Percentiles rank a stretch among this genome's conserved stretches.
phyloP scores from a whole-genome alignment of 1,140 invertebrate genomes.

The Rhopalosiphum padi region DNA sequence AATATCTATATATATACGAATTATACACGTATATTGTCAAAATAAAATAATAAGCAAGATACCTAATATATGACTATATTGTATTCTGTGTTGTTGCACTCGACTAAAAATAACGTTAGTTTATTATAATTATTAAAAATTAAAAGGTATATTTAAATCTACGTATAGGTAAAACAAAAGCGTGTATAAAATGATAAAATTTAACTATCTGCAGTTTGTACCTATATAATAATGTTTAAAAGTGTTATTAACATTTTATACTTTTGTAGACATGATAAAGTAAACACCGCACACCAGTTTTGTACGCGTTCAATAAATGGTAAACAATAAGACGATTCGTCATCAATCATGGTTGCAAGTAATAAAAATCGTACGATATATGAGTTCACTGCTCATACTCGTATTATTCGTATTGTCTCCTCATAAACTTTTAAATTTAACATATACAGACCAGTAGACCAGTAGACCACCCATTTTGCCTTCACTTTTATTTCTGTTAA shows the following conservation, averaged over 20 bases:
- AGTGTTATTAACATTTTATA: neutral
- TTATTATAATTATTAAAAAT: neutral
- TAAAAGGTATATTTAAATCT: neutral
- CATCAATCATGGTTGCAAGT: neutral
- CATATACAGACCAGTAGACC: neutral
- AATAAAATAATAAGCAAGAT: too few species aligned
- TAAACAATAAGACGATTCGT: constrained; percentile 5
- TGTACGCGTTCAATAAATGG: neutral
- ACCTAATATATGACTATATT: neutral
- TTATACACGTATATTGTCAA: too few species aligned
- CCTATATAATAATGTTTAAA: neutral
- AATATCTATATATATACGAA: too few species aligned
- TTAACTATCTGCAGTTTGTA: too few species aligned
- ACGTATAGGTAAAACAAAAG: neutral
- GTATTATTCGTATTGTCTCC: neutral
- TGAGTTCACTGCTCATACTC: neutral
- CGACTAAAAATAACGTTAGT: neutral
- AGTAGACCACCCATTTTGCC: neutral
- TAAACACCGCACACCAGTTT: neutral
- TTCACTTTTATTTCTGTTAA: neutral
- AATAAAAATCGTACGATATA: neutral
- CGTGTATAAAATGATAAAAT: neutral
- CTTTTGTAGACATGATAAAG: neutral
- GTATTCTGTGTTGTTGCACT: neutral
- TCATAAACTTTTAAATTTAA: constrained; percentile 10